Evolutionary conservation across 1,140 invertebrate species (phyloP).

Genomic region (Sinonovacula constricta): DNA sequence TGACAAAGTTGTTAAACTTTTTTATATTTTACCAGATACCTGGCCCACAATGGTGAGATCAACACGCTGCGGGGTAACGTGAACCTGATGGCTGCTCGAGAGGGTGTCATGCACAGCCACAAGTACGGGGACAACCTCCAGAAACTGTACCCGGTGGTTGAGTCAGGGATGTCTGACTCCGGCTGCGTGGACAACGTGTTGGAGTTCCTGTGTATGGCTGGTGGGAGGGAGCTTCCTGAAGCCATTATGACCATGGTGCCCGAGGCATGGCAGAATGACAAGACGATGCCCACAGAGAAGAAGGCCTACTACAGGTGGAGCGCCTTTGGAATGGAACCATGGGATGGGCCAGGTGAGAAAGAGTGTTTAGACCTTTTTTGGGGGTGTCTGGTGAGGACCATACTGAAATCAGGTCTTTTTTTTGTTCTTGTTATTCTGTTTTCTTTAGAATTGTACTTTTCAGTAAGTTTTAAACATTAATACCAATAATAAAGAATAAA

Average conservation of each 20-base stretch:
- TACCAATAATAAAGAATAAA: too few relatives aligned
- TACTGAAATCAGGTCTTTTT: too few relatives aligned
- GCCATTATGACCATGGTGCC: conserved; percentile 99
- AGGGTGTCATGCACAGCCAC: conserved; percentile 97
- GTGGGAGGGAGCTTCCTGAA: conserved; percentile 80
- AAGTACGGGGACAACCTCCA: conserved; percentile 90
- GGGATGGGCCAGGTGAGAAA: conserved; percentile 89
- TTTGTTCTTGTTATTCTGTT: too few relatives aligned
- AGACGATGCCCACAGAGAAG: conserved; percentile 95
- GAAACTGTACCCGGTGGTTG: conserved; percentile 97
- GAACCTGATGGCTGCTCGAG: conserved; percentile 98
- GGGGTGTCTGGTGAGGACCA: too few relatives aligned
- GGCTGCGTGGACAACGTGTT: conserved; percentile 98
- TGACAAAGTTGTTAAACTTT: too few relatives aligned
- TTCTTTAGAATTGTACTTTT: too few relatives aligned
- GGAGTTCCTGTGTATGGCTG: conserved; percentile 97
- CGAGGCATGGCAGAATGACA: conserved; percentile 98
- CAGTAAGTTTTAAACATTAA: too few relatives aligned
- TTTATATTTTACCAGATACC: conserved; percentile 85
- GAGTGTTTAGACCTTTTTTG: too few relatives aligned
- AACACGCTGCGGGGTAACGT: conserved; percentile 99
- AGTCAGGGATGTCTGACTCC: conserved; percentile 98
- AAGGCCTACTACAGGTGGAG: conserved; percentile 98
- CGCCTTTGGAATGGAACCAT: conserved; percentile 98
- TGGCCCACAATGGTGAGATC: conserved; percentile 99